Base-by-base conservation (phyloP, 2,888 invertebrate species). In the Drosophila pegasa region DNA sequence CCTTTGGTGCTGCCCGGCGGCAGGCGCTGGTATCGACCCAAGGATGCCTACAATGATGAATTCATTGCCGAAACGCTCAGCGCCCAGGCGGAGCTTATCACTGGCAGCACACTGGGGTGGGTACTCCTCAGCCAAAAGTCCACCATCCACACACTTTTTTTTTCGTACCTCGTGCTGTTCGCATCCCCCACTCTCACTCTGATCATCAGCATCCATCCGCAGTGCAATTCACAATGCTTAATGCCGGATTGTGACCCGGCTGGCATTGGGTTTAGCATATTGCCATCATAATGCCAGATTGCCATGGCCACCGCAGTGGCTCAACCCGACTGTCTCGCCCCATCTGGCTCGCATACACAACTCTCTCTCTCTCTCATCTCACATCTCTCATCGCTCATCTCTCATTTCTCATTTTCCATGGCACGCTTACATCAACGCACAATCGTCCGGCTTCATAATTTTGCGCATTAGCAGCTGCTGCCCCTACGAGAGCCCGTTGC, bases 11-110 rank as follows among this genome's bases (percentile, higher is more conserved):
- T 96, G 55, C 96, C 96, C 12, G 96, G 96, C 25, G 96, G 96
- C 7, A 93, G 96, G 40, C 94, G 94, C 88, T 96, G 97, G 96
- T 94, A 95, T 85, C 94, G 95, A 51, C 97, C 98, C 3, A 95
- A 97, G 88, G 97, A 97, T 88, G 96, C 97, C 43, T 98, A 97
- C 93, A 96, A 97, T 73, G 97, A 98, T 80, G 95, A 97, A 87
- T 95, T 96, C 93, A 97, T 98, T 63, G 96, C 96, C 18, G 96
- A 97, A 89, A 96, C 97, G 1, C 93, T 98, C 74, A 95, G 95
- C 64, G 95, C 96, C 7, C 98, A 97, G 91, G 95, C 97, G 1
- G 97, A 98, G 93, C 94, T 97, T 41, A 95, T 98, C 68, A 94
- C 95, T 59, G 97, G 97, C 75, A 95, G 95, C 81, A 95, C 96